Percentiles rank a stretch among this genome's conserved stretches.
Conservation (phyloP, 2,797 vertebrate genomes). For the Tokudaia tokunoshimensis region DNA sequence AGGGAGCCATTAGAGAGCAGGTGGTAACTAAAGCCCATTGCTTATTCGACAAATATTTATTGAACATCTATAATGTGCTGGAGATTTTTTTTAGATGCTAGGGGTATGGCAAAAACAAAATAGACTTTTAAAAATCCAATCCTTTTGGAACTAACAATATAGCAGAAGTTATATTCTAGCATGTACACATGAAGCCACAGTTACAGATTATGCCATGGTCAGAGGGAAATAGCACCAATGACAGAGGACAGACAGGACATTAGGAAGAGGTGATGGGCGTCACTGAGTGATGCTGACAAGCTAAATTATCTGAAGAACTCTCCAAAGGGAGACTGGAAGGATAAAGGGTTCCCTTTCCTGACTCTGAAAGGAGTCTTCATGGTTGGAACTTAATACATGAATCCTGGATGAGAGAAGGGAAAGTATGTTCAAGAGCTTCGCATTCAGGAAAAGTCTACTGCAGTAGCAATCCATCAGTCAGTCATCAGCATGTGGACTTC, state of each 20-base stretch:
- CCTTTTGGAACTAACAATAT: background rate
- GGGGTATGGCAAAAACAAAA: constrained; percentile 1
- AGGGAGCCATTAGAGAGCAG: background rate
- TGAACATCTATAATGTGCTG: constrained; percentile 9
- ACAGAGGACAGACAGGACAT: background rate
- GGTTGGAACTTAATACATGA: background rate
- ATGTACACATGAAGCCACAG: background rate
- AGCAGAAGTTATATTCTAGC: background rate
- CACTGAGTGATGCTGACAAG: background rate
- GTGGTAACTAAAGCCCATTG: constrained; percentile 46
- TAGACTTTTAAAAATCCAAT: background rate
- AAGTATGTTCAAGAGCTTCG: background rate
- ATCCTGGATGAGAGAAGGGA: background rate
- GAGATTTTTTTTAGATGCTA: constrained; percentile 36
- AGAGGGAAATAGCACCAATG: background rate
- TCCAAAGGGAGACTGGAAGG: background rate
- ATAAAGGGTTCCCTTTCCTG: constrained; percentile 15
- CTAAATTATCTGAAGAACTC: background rate
- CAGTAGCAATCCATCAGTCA: background rate
- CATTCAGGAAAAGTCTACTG: background rate
- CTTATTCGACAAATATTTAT: constrained; percentile 55
- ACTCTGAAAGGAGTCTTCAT: background rate
- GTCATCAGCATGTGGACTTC: background rate
- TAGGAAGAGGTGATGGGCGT: background rate
- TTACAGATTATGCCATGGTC: background rate